Conservation (phyloP, 2,888 invertebrate species). For the Hemaris fuciformis region DNA sequence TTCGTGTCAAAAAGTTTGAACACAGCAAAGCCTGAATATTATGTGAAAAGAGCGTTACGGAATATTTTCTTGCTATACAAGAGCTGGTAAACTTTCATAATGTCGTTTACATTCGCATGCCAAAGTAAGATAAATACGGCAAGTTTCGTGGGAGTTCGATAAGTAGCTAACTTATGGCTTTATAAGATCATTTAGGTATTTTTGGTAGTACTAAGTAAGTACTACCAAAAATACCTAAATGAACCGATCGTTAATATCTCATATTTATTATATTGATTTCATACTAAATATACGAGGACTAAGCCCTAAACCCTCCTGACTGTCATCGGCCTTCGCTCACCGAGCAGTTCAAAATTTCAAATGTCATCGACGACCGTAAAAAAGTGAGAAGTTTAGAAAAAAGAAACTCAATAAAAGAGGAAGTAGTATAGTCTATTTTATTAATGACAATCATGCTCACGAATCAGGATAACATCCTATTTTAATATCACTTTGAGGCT, state of each 20-base stretch:
- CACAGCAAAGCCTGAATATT: background rate
- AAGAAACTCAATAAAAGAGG: no score
- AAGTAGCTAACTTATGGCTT: conserved; percentile 40
- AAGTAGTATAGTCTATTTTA: no score
- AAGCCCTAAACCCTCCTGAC: no score
- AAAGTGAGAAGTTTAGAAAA: no score
- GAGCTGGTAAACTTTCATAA: conserved; percentile 22
- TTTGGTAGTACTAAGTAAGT: conserved; percentile 39
- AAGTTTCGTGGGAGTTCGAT: conserved; percentile 42
- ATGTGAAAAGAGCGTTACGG: background rate
- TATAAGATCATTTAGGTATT: no score
- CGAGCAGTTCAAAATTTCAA: no score
- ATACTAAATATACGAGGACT: no score
- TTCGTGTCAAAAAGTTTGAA: background rate
- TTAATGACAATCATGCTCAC: no score
- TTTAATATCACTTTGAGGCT: no score
- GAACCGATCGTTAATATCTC: background rate
- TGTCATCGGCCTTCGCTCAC: no score
- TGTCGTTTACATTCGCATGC: conserved; percentile 36
- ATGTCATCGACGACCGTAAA: no score
- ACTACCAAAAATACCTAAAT: conserved; percentile 27
- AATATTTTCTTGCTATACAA: conserved; percentile 7
- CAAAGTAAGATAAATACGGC: conserved; percentile 41
- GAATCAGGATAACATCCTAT: no score
- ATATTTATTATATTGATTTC: background rate